Evolutionary conservation across 2,113 vertebrate species (phyloP), one percentile per base, ranked within the genome.

Genomic region (Pagrus major): DNA sequence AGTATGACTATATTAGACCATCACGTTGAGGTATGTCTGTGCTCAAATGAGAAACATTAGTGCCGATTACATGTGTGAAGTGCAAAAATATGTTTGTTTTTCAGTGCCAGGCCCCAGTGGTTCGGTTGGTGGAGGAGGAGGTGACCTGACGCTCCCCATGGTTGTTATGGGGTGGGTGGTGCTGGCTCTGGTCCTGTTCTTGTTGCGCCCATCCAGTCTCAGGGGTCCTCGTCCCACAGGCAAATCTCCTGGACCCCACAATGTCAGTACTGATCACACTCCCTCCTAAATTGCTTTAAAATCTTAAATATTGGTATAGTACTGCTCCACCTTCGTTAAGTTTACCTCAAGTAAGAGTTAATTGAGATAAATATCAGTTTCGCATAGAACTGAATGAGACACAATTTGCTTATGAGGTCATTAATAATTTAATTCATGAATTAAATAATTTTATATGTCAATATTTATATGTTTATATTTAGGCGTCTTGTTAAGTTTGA

Each of bases 151-250:
- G 76, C 71, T 99, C 71, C 95, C 96, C 35, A 95, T 99, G 96
- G 95, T 99, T 72, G 87, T 98, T 89, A 96, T 98, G 94, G 97
- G 96, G 76, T 99, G 98, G 97, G 83, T 97, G 79, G 93, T 97
- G 72, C 92, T 99, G 76, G 97, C 95, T 27, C 88, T 99, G 76
- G 87, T 97, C 75, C 90, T 99, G 83, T 99, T 97, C 91, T 89
- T 99, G 80, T 88, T 98, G 84, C 96, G 98, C 80, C 97, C 98
- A 29, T 88, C 93, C 58, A 97, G 95, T 81, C 93, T 99, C 71
- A 94, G 98, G 91, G 93, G 96, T 88, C 84, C 94, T 51, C 95
- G 78, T 68, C 76, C 94, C 70, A 79, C 94, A 0, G 95, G 94
- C 61, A 99, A 99, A 87, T 94, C 96, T 65, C 73, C 85, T 35